A percentile compares a stretch with the other conserved stretches of the same genome.
Evolutionary conservation across 35 echinoderm and acorn worm genomes (phyloP).

Genomic region (Holothuria glaberrima): DNA sequence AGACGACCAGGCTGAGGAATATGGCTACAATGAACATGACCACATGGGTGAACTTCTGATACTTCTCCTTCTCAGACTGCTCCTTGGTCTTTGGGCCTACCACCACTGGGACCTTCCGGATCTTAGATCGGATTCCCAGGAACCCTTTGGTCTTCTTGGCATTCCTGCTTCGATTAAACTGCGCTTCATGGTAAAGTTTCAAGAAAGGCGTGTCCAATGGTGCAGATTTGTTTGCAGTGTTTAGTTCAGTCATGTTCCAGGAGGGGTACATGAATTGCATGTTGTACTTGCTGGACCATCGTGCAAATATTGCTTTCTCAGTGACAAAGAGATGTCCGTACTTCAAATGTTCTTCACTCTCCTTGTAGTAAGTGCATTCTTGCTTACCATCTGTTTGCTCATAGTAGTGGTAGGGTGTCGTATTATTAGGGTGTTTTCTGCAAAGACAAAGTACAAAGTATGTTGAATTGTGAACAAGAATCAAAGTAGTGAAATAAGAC

Average conservation of each 20-base stretch:
- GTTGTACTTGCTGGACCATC: constrained; percentile 88
- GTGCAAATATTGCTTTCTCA: constrained; percentile 95
- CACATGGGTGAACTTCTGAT: constrained; percentile 89
- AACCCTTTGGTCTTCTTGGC: constrained; percentile 54
- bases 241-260: constrained; percentile 82
- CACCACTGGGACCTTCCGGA: constrained; percentile 59
- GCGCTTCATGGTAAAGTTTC: constrained; percentile 89
- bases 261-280: constrained; percentile 87
- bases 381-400: constrained; percentile 73
- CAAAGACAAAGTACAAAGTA: constrained; percentile 6
- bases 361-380: constrained; percentile 93
- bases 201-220: constrained; percentile 91
- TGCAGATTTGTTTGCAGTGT: constrained; percentile 49
- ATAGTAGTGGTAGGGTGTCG: constrained; percentile 95
- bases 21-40: constrained; percentile 97
- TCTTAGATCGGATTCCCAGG: constrained; percentile 48
- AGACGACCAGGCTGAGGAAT: constrained; percentile 91
- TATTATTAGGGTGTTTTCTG: constrained; percentile 83
- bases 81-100: constrained; percentile 81
- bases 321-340: constrained; percentile 95
- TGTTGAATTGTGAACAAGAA: too few relatives aligned
- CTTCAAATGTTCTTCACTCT: constrained; percentile 80
- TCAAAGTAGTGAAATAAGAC: too few relatives aligned
- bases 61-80: constrained; percentile 86
- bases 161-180: constrained; percentile 74